phyloP scores from a whole-genome alignment of 2,888 invertebrate genomes.

The Drosophila austrosaltans region DNA sequence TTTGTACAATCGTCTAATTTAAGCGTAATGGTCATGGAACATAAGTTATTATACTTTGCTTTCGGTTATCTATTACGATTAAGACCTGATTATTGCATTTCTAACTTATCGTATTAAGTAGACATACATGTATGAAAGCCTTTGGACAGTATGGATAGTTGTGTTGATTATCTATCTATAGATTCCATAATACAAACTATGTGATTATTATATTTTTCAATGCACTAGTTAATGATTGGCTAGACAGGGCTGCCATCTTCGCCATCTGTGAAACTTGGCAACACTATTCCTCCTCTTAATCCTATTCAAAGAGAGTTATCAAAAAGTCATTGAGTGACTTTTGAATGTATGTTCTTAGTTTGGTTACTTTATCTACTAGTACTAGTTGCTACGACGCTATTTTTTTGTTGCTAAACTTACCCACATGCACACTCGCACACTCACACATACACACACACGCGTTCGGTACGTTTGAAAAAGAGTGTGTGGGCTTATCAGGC shows the following conservation, averaged over 20 bases:
- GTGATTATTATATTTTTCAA: no score
- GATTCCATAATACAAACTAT: no score
- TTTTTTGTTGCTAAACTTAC: neutral
- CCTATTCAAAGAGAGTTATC: constrained; percentile 9
- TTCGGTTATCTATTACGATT: neutral
- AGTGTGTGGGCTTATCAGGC: constrained; percentile 32
- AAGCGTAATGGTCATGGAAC: neutral
- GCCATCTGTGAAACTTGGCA: neutral
- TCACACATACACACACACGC: no score
- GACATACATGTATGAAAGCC: neutral
- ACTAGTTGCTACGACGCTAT: constrained; percentile 1
- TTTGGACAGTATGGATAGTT: neutral
- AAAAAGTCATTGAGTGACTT: constrained; percentile 6
- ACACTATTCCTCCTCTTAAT: constrained; percentile 1
- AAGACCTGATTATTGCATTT: neutral
- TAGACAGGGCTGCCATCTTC: neutral
- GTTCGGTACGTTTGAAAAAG: constrained; percentile 3
- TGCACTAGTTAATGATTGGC: neutral
- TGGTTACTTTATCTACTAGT: neutral
- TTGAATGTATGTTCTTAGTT: neutral
- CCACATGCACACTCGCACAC: no score
- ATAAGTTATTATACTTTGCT: neutral
- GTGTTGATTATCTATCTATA: no score
- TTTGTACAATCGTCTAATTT: neutral
- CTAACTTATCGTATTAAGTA: no score